phyloP scores from a whole-genome alignment of 2,888 invertebrate species.

The Eupithecia abbreviata region DNA sequence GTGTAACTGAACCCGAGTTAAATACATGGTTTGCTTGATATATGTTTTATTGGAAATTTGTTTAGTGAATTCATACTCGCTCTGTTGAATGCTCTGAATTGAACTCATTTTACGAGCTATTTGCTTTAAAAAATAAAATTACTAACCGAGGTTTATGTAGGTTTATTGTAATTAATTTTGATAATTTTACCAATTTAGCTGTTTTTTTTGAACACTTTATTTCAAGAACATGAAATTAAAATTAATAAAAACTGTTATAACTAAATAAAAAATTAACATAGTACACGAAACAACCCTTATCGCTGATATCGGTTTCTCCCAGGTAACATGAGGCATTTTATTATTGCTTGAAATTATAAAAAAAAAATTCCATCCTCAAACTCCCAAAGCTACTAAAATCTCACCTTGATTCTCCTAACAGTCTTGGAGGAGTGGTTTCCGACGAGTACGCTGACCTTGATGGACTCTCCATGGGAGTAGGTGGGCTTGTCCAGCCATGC shows the following conservation, averaged over 20 bases:
- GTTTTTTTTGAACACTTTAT: too few species aligned
- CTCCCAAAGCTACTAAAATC: slow-evolving; percentile 31
- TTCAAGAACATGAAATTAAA: too few species aligned
- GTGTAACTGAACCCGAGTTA: background rate
- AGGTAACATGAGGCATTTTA: too few species aligned
- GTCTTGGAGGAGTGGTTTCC: slow-evolving; percentile 93
- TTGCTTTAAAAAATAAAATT: background rate
- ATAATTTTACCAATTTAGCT: background rate
- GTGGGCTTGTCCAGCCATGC: slow-evolving; percentile 92
- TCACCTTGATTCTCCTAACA: slow-evolving; percentile 92
- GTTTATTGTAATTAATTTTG: background rate
- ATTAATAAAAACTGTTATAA: too few species aligned
- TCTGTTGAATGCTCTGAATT: background rate
- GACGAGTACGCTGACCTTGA: slow-evolving; percentile 89
- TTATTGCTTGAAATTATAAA: background rate
- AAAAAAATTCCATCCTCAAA: background rate
- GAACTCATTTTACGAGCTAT: background rate
- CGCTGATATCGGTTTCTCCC: too few species aligned
- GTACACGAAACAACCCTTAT: too few species aligned
- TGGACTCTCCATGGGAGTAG: slow-evolving; percentile 92
- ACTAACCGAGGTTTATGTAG: background rate
- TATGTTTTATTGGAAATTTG: slow-evolving; percentile 3
- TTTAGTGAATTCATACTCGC: slow-evolving; percentile 6
- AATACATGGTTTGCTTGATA: slow-evolving; percentile 4
- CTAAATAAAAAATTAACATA: too few species aligned